phyloP scores from a whole-genome alignment of 2,113 vertebrate species.

The Onychostoma macrolepis region DNA sequence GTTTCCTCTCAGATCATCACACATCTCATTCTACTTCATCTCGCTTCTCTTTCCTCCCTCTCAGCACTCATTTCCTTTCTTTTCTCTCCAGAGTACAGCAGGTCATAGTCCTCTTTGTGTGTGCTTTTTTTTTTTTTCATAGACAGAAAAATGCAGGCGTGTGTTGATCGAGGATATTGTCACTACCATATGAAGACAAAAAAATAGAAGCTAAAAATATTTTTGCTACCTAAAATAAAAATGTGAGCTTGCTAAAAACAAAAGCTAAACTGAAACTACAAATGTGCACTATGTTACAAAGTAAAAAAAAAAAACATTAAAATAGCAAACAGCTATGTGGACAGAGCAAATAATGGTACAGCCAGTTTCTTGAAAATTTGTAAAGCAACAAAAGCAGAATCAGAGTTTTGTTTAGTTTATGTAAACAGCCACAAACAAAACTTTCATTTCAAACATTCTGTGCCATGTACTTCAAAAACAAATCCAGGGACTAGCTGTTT shows the following conservation, averaged over 20 bases:
- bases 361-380: background rate
- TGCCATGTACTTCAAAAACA: background rate
- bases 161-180: background rate
- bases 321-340: background rate
- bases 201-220: background rate
- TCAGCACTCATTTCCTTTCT: conserved; percentile 8
- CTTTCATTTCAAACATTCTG: background rate
- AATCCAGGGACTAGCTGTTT: conserved; percentile 3
- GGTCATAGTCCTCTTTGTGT: conserved; percentile 23
- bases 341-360: background rate
- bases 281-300: background rate
- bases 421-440: background rate
- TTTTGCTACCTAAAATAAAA: background rate
- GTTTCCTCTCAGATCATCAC: conserved; percentile 10
- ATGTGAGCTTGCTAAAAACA: background rate
- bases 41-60: background rate
- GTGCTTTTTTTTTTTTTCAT: background rate
- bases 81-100: background rate
- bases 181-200: background rate
- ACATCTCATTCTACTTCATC: conserved; percentile 22
- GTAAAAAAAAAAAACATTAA: background rate
- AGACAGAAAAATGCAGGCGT: background rate
- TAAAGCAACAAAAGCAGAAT: background rate
- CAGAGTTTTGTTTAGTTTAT: background rate
- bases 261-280: background rate